Percentiles rank a stretch among this genome's conserved stretches.
These are phyloP conservation scores for Argentina silus DNA, from an alignment of 2,797 vertebrate species.

Conservation along the genomic window DNA sequence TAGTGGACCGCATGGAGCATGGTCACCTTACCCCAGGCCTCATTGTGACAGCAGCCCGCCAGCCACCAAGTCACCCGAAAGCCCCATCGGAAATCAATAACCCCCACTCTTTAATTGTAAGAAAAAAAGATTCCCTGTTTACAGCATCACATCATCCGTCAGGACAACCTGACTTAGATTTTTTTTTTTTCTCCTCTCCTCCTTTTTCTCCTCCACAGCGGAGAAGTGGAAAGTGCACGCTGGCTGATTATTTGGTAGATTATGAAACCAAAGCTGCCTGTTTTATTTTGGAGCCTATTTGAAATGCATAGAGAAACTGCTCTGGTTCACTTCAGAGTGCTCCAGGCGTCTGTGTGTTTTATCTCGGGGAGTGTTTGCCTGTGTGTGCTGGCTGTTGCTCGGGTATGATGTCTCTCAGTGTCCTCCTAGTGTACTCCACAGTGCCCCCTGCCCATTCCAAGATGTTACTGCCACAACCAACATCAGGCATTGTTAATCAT, in stretches of 20 bases:
- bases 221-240: conserved; percentile 48
- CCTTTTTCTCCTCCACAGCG: conserved; percentile 10
- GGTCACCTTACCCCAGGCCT: conserved; percentile 89
- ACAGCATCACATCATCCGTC: conserved; percentile 75
- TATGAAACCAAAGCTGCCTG: conserved; percentile 55
- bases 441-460: conserved; percentile 44
- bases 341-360: conserved; percentile 49
- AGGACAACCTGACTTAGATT: conserved; percentile 78
- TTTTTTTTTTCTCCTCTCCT: conserved; percentile 18
- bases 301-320: conserved; percentile 55
- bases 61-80: conserved; percentile 82
- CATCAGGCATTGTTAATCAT: conserved; percentile 4
- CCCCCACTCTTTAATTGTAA: conserved; percentile 83
- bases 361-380: conserved; percentile 36
- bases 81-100: conserved; percentile 92
- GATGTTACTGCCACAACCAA: conserved; percentile 17
- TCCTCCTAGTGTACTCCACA: conserved; percentile 5
- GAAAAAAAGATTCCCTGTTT: conserved; percentile 76
- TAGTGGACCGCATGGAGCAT: conserved; percentile 79
- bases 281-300: conserved; percentile 55
- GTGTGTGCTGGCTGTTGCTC: conserved; percentile 27
- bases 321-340: conserved; percentile 55
- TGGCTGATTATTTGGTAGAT: conserved; percentile 64
- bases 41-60: conserved; percentile 83
- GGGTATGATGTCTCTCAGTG: conserved; percentile 21